phyloP scores from a whole-genome alignment of 64 coral and sea anemone species.

The Montipora efflorescens region DNA sequence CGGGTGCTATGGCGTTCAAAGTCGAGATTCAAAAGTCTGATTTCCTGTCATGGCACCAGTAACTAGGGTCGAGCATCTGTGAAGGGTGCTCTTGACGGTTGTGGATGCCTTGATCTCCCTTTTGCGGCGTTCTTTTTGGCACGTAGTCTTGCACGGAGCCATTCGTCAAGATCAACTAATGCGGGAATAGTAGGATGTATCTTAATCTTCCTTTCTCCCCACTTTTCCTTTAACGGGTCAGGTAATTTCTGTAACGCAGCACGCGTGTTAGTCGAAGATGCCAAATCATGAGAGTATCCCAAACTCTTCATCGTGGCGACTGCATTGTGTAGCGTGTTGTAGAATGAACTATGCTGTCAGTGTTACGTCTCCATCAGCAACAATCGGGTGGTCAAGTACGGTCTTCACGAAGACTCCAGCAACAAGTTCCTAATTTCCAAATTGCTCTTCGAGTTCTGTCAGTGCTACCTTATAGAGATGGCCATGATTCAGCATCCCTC shows the following conservation, averaged over 20 bases:
- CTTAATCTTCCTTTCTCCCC: slow-evolving; percentile 61
- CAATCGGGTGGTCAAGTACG: too few relatives aligned
- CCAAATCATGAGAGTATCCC: slow-evolving; percentile 55
- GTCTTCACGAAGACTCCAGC: too few relatives aligned
- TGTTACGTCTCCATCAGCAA: too few relatives aligned
- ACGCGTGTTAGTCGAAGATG: slow-evolving; percentile 47
- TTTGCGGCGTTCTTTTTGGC: slow-evolving; percentile 26
- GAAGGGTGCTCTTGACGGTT: background rate
- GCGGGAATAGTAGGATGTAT: slow-evolving; percentile 12
- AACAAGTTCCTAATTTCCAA: background rate
- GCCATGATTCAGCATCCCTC: slow-evolving; percentile 73
- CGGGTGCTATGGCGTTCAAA: background rate
- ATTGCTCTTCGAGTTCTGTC: slow-evolving; percentile 62
- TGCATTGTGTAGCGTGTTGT: background rate
- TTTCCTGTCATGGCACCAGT: background rate
- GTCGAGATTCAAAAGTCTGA: background rate
- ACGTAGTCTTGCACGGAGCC: slow-evolving; percentile 31
- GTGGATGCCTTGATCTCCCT: background rate
- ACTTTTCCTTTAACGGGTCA: slow-evolving; percentile 46
- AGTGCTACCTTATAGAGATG: slow-evolving; percentile 66
- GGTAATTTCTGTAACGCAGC: slow-evolving; percentile 68
- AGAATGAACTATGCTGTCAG: too few relatives aligned
- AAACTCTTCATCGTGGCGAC: slow-evolving; percentile 62
- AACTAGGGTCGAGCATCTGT: slow-evolving; percentile 19
- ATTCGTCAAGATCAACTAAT: slow-evolving; percentile 36